Conservation (phyloP, 2,888 invertebrate genomes). For the Drosophila infuscata region DNA sequence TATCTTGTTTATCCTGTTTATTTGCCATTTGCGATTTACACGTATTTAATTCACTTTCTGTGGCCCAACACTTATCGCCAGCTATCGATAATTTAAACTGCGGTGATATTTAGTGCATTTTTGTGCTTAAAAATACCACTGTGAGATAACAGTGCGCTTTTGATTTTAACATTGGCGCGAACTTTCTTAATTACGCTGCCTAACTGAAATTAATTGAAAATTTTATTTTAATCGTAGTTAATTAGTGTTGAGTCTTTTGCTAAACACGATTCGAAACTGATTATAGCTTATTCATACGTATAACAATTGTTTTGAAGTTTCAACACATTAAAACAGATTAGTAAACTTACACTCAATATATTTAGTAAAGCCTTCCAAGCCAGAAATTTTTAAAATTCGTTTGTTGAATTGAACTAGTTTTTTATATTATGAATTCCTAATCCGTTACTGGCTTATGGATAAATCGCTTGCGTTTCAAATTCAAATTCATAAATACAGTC, state of each 20-base stretch:
- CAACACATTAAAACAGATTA: not conserved
- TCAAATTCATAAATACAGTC: not conserved
- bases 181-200: not conserved
- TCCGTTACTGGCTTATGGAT: not conserved
- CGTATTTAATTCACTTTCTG: conserved; percentile 39
- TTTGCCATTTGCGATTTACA: conserved; percentile 58
- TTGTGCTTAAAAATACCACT: conserved; percentile 18
- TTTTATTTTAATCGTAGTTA: not conserved
- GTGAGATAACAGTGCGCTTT: not conserved
- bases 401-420: not conserved
- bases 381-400: not conserved
- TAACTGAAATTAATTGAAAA: not conserved
- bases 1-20: conserved; percentile 45
- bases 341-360: not conserved
- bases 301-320: not conserved
- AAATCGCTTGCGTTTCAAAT: not conserved
- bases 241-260: not conserved
- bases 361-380: not conserved
- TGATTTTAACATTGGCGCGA: conserved; percentile 8
- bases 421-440: not conserved
- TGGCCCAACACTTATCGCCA: conserved; percentile 17
- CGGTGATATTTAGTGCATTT: conserved; percentile 12
- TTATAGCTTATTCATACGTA: not conserved
- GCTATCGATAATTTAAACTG: conserved; percentile 13
- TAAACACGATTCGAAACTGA: not conserved